Evolutionary conservation across 2,113 vertebrate species (phyloP), one percentile per base, ranked within the genome.

Genomic region (Nesospiza acunhae): DNA sequence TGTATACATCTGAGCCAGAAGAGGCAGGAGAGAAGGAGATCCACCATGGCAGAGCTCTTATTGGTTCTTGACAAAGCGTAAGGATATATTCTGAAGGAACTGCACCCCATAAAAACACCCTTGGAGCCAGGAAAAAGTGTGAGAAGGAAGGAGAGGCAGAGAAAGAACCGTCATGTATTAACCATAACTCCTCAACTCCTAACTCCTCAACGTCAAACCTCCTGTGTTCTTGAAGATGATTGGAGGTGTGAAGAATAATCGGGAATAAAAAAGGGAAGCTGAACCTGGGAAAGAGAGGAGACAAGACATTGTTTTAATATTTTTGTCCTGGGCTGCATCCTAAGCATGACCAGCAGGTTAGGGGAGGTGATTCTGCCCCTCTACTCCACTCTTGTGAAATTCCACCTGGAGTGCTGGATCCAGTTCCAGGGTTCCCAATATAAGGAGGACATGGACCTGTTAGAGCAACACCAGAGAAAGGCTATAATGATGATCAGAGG

Each of bases 181-280:
- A 27, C 5, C 10, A 13, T 56, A 67, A 37, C 12, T 47, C 16
- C 20, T 12, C 19, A 50, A 10, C 3, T 80, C 9, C n/a, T 56
- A 67, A 37, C 12, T 47, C 16, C 20, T 12, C 19, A 50, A 10
- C 3, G 76, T 8, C 23, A 58, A 31, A 10, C 7, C 3, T 81
- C 4, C 17, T 22, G 7, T 63, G 4, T 3, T 2, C 39, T 18
- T 53, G 44, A 26, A 35, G 26, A 72, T 10, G 9, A n/a, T 0
- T 70, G 9, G 3, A 7, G 3, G 3, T 44, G 4, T 53, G 20
- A 37, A 30, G 21, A 90, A 60, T 37, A 44, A 15, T 18, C 1
- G 0, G 15, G 28, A 84, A n/a, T 33, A 5, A 55, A 85, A 23
- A 56, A 44, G 3, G 26, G 7, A 76, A 27, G 8, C 4, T 56